Evolutionary conservation across 2,888 invertebrate species (phyloP).

Genomic region (Stenichneumon culpator): DNA sequence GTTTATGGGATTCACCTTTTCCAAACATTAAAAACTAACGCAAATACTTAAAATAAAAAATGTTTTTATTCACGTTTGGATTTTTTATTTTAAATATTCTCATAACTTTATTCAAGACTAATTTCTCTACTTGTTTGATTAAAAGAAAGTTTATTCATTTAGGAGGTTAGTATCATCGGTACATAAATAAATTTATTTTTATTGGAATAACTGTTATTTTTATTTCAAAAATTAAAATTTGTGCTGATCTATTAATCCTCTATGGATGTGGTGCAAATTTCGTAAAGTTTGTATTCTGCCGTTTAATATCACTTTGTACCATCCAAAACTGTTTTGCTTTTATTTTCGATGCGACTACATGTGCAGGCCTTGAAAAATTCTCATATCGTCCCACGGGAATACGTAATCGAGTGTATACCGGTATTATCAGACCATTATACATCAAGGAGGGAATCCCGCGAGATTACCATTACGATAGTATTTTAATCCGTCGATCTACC

Average conservation of each 20-base stretch:
- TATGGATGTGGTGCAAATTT: background rate
- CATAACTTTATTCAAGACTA: too few relatives aligned
- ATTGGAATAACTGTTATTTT: too few relatives aligned
- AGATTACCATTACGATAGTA: slow-evolving; percentile 22
- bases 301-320: background rate
- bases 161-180: too few relatives aligned
- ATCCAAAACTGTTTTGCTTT: too few relatives aligned
- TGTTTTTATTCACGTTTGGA: too few relatives aligned
- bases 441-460: background rate
- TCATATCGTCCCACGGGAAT: slow-evolving; percentile 1
- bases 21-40: background rate
- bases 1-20: background rate
- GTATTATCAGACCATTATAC: slow-evolving; percentile 15
- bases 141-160: too few relatives aligned
- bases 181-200: too few relatives aligned
- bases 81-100: too few relatives aligned
- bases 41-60: too few relatives aligned
- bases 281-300: background rate
- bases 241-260: too few relatives aligned
- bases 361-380: slow-evolving; percentile 16
- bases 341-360: background rate
- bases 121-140: too few relatives aligned
- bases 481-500: slow-evolving; percentile 44
- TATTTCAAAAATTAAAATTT: too few relatives aligned
- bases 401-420: slow-evolving; percentile 35